Base-by-base conservation (phyloP, 2,797 vertebrate species). In the Lithobates sylvaticus region DNA sequence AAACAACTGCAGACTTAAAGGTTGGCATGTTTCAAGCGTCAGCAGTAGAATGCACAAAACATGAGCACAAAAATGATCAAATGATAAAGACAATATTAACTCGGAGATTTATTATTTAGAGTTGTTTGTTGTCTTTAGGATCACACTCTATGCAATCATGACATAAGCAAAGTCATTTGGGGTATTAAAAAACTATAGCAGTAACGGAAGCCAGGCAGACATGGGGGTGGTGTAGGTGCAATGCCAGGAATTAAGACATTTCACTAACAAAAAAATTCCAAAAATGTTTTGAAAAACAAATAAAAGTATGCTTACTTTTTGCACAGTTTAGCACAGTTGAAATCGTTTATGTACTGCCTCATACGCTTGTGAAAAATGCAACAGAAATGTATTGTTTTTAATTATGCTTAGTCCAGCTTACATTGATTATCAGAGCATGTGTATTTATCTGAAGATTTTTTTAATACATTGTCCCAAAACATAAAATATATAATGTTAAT, bases 201-300 rank as follows among this genome's bases (percentile, higher is more conserved):
- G 44, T 12, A 70, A 47, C 78, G 84, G 78, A 81, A 76, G 34
- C 26, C 12, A 34, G 58, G 65, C 50, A 76, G 78, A 81, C 65
- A 65, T 39, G 84, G 78, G 84, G 78, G 84, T 76, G 79, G 84
- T 70, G 84, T 81, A 81, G 78, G 78, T 34, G 58, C 50, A 42
- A 58, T 81, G 84, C 64, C 78, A 86, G 84, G 71, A 86, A 81
- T 76, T 32, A 76, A 86, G 78, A 86, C 9, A 15, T 71, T 76
- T 81, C 73, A 76, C 68, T 74, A 69, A 54, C 23, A 61, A 44
- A 50, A 75, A 71, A 81, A 81, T 29, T 71, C 65, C 64, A 18
- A 71, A 76, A 73, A 75, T 68, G 70, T 80, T 78, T 84, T 67
- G 42, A 10, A 76, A 85, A 81, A 81, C 72, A 81, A 79, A 85